These are phyloP conservation scores for Lepidocyrtinus sp. DNA, from an alignment of 2,888 invertebrate genomes.

Conservation along the genomic window DNA sequence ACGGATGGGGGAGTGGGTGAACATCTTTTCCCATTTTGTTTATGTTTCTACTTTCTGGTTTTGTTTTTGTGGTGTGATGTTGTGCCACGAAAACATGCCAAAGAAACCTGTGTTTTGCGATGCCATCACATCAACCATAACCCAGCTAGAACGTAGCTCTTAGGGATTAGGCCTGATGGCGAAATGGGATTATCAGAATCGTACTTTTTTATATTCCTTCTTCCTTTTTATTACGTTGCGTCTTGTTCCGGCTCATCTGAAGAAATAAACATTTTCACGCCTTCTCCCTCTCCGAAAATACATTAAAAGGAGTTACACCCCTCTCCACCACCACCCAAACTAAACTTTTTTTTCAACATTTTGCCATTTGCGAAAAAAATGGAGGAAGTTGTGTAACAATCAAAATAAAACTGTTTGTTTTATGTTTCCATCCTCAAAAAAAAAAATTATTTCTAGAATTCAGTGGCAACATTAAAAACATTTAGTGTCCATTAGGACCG, in stretches of 20 bases:
- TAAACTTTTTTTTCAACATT: background rate
- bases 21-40: background rate
- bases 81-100: background rate
- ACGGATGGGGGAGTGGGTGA: background rate
- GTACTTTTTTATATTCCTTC: background rate
- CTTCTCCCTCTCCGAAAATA: background rate
- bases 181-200: background rate
- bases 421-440: background rate
- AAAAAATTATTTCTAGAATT: background rate
- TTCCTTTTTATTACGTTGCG: background rate
- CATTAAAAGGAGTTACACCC: slow-evolving; percentile 2
- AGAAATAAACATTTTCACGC: slow-evolving; percentile 11
- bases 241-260: background rate
- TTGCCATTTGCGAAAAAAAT: background rate
- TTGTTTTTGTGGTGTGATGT: slow-evolving; percentile 1
- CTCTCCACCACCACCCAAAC: background rate
- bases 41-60: background rate
- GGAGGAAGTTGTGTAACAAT: background rate
- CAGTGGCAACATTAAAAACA: background rate
- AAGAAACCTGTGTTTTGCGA: background rate
- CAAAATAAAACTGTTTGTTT: background rate
- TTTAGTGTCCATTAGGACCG: background rate
- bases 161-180: background rate
- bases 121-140: too few species aligned
- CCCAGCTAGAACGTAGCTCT: background rate